Evolutionary conservation across 2,888 invertebrate species (phyloP).

Genomic region (Ectropis crepuscularia): DNA sequence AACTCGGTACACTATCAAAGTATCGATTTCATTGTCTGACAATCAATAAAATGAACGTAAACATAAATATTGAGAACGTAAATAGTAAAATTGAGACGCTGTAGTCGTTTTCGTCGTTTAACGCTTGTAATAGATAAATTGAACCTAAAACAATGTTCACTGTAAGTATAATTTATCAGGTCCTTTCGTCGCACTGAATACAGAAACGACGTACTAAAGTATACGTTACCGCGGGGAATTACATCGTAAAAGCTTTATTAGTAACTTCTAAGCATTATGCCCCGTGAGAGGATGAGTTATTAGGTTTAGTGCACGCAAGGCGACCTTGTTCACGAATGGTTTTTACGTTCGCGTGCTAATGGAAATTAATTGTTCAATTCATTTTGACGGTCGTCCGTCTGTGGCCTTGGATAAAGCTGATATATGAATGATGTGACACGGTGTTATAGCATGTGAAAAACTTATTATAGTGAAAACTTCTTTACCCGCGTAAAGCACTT

Average conservation of each 20-base stretch:
- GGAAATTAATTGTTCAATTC: not conserved
- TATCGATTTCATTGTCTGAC: too few species aligned
- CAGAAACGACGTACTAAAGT: slow-evolving; percentile 25
- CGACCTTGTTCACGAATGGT: slow-evolving; percentile 6
- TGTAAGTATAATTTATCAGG: slow-evolving; percentile 16
- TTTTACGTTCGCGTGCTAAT: slow-evolving; percentile 1
- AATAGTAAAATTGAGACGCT: too few species aligned
- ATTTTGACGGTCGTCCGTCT: not conserved
- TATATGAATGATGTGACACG: not conserved
- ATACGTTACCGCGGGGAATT: slow-evolving; percentile 35
- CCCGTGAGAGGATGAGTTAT: slow-evolving; percentile 33
- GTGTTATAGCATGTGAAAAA: too few species aligned
- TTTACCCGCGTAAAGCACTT: too few species aligned
- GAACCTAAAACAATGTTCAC: slow-evolving; percentile 2
- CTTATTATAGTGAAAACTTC: too few species aligned
- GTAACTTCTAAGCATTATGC: slow-evolving; percentile 35
- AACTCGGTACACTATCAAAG: too few species aligned
- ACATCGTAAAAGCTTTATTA: slow-evolving; percentile 44
- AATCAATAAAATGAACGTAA: too few species aligned
- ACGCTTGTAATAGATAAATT: not conserved
- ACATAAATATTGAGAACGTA: too few species aligned
- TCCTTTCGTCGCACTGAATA: slow-evolving; percentile 21
- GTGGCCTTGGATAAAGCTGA: not conserved
- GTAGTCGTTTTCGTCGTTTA: too few species aligned
- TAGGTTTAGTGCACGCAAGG: slow-evolving; percentile 26